Evolutionary conservation across 2,888 invertebrate genomes (phyloP).

Genomic region (Brenthis ino): DNA sequence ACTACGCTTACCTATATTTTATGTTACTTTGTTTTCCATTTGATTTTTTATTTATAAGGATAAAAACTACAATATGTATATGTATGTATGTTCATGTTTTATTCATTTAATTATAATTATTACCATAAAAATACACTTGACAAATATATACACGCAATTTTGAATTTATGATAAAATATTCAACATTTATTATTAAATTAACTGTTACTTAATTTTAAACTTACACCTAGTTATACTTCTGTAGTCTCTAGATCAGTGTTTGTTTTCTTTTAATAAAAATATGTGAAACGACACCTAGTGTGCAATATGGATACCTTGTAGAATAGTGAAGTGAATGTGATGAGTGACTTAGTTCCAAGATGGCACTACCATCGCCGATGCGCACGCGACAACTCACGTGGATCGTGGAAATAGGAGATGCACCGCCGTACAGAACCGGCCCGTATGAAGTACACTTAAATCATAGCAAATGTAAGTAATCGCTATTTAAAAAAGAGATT

Average conservation of each 20-base stretch:
- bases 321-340: constrained; percentile 20
- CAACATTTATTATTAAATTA: not conserved
- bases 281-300: constrained; percentile 39
- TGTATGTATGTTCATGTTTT: constrained; percentile 10
- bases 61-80: not conserved
- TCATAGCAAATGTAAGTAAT: constrained; percentile 76
- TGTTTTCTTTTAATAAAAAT: not conserved
- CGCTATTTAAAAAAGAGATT: not conserved
- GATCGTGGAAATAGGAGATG: constrained; percentile 76
- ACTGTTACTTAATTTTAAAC: not conserved
- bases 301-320: constrained; percentile 9
- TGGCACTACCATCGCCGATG: constrained; percentile 58
- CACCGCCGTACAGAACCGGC: constrained; percentile 62
- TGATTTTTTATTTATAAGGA: not conserved
- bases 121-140: constrained; percentile 12
- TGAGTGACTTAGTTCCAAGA: constrained; percentile 43
- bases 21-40: too few relatives aligned
- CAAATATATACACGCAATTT: not conserved
- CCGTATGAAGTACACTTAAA: constrained; percentile 79
- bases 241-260: not conserved
- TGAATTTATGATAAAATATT: constrained; percentile 4
- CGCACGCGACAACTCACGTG: constrained; percentile 73
- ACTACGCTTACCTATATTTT: too few relatives aligned
- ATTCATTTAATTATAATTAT: constrained; percentile 4
- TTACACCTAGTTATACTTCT: not conserved